Evolutionary conservation across 2,113 vertebrate species (phyloP).

Genomic region (Parotia lawesii): DNA sequence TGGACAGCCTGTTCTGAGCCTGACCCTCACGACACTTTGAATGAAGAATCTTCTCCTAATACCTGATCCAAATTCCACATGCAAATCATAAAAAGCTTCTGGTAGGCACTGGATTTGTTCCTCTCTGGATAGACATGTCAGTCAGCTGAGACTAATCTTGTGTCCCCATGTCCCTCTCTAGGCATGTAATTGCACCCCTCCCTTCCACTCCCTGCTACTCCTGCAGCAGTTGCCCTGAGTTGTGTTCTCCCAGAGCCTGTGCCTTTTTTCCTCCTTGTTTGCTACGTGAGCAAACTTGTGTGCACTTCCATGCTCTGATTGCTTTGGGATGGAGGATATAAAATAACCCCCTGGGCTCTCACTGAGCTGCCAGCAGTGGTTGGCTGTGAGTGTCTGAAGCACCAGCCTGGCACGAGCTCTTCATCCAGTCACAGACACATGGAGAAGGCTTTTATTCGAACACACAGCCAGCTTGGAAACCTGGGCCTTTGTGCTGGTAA

Average conservation of each 20-base stretch:
- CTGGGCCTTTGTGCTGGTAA: neutral
- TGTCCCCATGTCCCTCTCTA: neutral
- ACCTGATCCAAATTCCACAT: neutral
- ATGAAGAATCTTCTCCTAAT: neutral
- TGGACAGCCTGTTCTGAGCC: neutral
- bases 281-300: accelerated
- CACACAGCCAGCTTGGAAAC: neutral
- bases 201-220: neutral
- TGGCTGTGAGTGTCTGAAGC: neutral
- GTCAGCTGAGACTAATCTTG: neutral
- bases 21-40: neutral
- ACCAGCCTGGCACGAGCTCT: neutral
- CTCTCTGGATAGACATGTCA: neutral
- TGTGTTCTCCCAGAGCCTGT: neutral
- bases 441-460: neutral
- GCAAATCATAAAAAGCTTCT: neutral
- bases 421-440: neutral
- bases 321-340: neutral
- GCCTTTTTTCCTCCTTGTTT: neutral
- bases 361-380: neutral
- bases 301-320: neutral
- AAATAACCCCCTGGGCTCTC: neutral
- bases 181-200: neutral
- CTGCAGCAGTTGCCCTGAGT: neutral
- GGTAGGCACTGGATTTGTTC: neutral